phyloP scores from a whole-genome alignment of 2,113 vertebrate genomes.

The Clinocottus analis region DNA sequence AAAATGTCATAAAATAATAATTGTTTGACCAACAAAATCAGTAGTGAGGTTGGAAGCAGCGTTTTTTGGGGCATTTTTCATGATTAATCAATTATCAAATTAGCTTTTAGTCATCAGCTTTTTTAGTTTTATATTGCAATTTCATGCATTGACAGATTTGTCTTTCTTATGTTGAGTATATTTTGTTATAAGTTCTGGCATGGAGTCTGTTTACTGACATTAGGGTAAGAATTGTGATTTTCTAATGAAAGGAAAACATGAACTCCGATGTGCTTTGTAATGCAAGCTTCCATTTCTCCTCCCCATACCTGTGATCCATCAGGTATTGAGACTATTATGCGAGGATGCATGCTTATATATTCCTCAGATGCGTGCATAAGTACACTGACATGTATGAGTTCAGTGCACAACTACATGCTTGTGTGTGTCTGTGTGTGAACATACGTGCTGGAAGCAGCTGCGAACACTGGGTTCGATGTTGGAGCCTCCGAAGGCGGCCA shows the following conservation, averaged over 20 bases:
- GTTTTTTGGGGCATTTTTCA: neutral
- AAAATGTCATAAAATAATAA: neutral
- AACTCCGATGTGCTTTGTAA: neutral
- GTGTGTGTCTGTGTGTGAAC: slow-evolving; percentile 51
- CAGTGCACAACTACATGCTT: neutral
- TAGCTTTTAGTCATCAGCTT: neutral
- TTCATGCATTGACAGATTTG: neutral
- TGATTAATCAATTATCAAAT: neutral
- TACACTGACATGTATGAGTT: neutral
- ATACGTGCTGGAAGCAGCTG: slow-evolving; percentile 96
- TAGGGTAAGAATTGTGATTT: neutral
- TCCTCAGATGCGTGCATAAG: neutral
- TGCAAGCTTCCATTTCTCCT: neutral
- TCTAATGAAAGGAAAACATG: neutral
- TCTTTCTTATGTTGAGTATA: neutral
- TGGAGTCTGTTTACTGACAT: neutral
- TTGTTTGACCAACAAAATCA: neutral
- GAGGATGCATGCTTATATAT: neutral
- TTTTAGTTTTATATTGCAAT: neutral
- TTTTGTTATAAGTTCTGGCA: neutral
- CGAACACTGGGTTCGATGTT: slow-evolving; percentile 98
- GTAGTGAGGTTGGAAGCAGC: neutral
- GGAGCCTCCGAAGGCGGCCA: slow-evolving; percentile 96
- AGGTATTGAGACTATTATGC: slow-evolving; percentile 1
- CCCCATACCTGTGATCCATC: neutral